phyloP scores from a whole-genome alignment of 2,797 vertebrate species.

The Sebastes matsubarae region DNA sequence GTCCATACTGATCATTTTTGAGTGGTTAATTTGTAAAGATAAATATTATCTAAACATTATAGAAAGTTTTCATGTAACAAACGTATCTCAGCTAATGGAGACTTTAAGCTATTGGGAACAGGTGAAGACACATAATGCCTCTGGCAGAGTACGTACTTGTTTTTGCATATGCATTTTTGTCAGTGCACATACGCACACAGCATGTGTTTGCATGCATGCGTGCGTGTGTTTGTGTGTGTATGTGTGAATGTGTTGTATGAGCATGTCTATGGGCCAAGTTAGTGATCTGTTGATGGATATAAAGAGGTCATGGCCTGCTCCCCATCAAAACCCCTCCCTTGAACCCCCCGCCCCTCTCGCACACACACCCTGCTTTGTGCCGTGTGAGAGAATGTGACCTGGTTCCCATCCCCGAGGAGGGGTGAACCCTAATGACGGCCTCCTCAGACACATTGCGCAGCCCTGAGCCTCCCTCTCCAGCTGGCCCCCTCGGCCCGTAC shows the following conservation, averaged over 20 bases:
- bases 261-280: conserved; percentile 76
- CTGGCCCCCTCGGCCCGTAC: conserved; percentile 67
- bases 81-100: background rate
- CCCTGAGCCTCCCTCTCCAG: conserved; percentile 78
- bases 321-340: conserved; percentile 79
- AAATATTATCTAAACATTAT: background rate
- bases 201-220: conserved; percentile 48
- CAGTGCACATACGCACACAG: conserved; percentile 35
- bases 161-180: conserved; percentile 39
- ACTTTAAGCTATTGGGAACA: background rate
- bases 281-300: conserved; percentile 86
- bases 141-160: conserved; percentile 13
- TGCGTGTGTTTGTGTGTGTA: conserved; percentile 29
- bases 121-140: conserved; percentile 12
- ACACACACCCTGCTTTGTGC: conserved; percentile 84
- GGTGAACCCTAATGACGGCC: conserved; percentile 80
- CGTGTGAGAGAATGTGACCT: conserved; percentile 86
- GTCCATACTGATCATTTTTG: background rate
- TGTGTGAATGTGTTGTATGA: conserved; percentile 62
- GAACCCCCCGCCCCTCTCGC: conserved; percentile 70
- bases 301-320: conserved; percentile 86
- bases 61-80: background rate
- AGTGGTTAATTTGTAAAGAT: background rate
- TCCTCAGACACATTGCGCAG: conserved; percentile 77
- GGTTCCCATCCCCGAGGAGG: conserved; percentile 86